A percentile compares a stretch with the other conserved stretches of the same genome.
Evolutionary conservation across 2,113 vertebrate species (phyloP).

Genomic region (Bufo gargarizans): DNA sequence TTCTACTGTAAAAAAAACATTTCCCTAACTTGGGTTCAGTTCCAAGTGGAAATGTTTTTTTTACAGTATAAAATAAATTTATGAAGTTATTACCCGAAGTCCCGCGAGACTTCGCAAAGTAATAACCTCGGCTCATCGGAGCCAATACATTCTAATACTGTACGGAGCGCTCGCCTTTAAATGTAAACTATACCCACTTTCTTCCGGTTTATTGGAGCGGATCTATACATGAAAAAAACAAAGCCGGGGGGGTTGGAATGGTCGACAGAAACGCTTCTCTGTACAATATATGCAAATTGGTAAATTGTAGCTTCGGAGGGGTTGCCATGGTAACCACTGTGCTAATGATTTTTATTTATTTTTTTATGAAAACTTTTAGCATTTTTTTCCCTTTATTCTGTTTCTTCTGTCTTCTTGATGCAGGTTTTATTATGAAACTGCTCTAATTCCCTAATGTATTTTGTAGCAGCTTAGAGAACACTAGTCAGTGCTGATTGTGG

Average conservation of each 20-base stretch:
- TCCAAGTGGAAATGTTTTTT: too few relatives aligned
- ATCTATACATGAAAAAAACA: not conserved
- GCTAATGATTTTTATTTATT: not conserved
- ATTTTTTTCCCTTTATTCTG: not conserved
- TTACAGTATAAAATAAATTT: too few relatives aligned
- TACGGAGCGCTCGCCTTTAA: too few relatives aligned
- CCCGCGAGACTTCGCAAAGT: too few relatives aligned
- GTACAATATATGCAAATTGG: not conserved
- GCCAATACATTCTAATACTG: too few relatives aligned
- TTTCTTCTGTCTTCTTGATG: not conserved
- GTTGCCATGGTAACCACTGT: slow-evolving; percentile 16
- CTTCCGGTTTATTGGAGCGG: not conserved
- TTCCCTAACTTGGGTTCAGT: too few relatives aligned
- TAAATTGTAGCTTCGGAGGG: not conserved
- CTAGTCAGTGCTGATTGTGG: too few relatives aligned
- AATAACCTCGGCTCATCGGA: too few relatives aligned
- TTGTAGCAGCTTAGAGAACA: too few relatives aligned
- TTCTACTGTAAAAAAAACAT: too few relatives aligned
- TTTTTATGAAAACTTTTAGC: not conserved
- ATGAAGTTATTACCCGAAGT: too few relatives aligned
- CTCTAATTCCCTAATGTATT: not conserved
- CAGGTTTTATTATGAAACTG: not conserved
- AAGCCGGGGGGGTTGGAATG: not conserved
- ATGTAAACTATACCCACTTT: not conserved
- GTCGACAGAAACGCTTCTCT: not conserved